Evolutionary conservation across 2,113 vertebrate species (phyloP).

Genomic region (Symphodus melops): DNA sequence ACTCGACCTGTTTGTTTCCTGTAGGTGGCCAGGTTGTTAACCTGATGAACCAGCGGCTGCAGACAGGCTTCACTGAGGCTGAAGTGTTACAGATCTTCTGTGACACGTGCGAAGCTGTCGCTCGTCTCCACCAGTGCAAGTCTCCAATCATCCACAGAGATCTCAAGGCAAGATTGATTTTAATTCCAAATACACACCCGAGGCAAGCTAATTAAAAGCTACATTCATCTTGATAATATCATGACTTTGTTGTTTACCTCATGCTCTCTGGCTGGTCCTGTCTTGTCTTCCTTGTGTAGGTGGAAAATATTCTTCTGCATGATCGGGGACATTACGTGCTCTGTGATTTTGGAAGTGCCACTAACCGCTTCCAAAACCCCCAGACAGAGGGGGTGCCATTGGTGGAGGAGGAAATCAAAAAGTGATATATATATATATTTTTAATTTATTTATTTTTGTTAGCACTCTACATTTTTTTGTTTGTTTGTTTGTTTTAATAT

Average conservation of each 20-base stretch:
- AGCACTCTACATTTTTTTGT: background rate
- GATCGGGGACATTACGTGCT: conserved; percentile 97
- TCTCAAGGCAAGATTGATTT: conserved; percentile 86
- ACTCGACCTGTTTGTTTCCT: conserved; percentile 13
- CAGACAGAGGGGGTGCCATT: conserved; percentile 91
- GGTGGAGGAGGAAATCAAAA: conserved; percentile 98
- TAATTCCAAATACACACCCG: background rate
- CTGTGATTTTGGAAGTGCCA: conserved; percentile 98
- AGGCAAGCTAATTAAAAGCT: background rate
- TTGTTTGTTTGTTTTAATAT: too few species aligned
- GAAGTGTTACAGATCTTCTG: conserved; percentile 98
- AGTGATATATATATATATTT: too few species aligned
- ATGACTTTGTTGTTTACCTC: background rate
- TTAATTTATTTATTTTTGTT: conserved; percentile 44
- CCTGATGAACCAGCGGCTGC: conserved; percentile 96
- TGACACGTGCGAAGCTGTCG: conserved; percentile 94
- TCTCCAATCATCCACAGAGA: conserved; percentile 95
- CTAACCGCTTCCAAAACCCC: conserved; percentile 94
- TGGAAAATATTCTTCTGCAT: conserved; percentile 98
- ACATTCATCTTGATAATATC: background rate
- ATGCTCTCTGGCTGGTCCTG: background rate
- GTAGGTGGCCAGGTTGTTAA: conserved; percentile 97
- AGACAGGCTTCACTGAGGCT: conserved; percentile 93
- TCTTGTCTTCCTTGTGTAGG: conserved; percentile 80
- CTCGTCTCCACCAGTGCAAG: conserved; percentile 95